Evolutionary conservation across 1,140 invertebrate species (phyloP).

Genomic region (Scaptomyza pallida): DNA sequence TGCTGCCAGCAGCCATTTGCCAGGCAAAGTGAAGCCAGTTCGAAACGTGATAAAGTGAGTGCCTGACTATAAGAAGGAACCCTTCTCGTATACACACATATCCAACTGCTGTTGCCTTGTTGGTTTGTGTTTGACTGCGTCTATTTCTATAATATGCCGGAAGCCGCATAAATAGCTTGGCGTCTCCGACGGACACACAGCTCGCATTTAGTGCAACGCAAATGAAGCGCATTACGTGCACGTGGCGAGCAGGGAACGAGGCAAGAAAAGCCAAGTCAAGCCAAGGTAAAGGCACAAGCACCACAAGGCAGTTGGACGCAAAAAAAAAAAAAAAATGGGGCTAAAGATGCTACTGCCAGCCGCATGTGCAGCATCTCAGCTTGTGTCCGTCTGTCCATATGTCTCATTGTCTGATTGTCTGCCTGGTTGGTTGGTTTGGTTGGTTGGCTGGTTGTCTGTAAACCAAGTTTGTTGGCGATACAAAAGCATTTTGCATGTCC

Average conservation of each 20-base stretch:
- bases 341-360: conserved; percentile 27
- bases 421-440: conserved; percentile 65
- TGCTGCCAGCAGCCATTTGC: conserved; percentile 65
- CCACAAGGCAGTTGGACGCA: conserved; percentile 29
- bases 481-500: conserved; percentile 79
- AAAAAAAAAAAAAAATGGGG: conserved; percentile 34
- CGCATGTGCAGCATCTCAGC: conserved; percentile 15
- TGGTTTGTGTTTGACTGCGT: conserved; percentile 12
- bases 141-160: conserved; percentile 37
- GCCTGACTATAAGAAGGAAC: conserved; percentile 1
- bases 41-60: conserved; percentile 75
- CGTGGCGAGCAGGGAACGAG: conserved; percentile 28
- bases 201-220: conserved; percentile 74
- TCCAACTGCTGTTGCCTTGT: neutral
- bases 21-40: conserved; percentile 61
- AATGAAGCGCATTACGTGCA: conserved; percentile 81
- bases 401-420: conserved; percentile 6
- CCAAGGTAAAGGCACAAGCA: conserved; percentile 19
- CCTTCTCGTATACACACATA: neutral
- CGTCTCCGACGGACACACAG: conserved; percentile 33
- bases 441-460: conserved; percentile 6
- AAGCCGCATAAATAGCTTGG: conserved; percentile 42
- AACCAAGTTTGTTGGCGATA: conserved; percentile 74
- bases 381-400: conserved; percentile 19
- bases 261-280: conserved; percentile 13